phyloP scores from a whole-genome alignment of 2,888 invertebrate species.

The Callimorpha dominula region DNA sequence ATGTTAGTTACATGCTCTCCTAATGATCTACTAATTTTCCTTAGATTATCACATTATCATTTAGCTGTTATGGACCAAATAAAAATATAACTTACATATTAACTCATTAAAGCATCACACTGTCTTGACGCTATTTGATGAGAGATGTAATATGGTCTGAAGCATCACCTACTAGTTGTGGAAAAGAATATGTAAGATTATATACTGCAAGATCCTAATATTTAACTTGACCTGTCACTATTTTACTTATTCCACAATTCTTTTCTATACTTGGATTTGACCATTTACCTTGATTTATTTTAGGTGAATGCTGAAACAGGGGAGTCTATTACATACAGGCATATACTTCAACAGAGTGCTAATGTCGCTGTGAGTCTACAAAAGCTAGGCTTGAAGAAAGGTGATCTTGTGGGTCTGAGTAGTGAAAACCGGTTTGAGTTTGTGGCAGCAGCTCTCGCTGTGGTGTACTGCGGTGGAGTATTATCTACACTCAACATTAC shows the following conservation, averaged over 20 bases:
- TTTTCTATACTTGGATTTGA: not conserved
- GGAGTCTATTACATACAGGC: slow-evolving; percentile 82
- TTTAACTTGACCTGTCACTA: not conserved
- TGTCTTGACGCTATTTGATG: not conserved
- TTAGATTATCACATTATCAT: no score
- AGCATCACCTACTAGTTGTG: no score
- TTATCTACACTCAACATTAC: slow-evolving; percentile 88
- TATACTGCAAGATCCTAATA: not conserved
- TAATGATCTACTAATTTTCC: not conserved
- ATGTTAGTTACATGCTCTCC: not conserved
- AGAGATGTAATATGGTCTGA: no score
- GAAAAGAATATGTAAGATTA: not conserved
- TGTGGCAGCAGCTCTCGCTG: slow-evolving; percentile 83
- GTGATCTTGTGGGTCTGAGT: slow-evolving; percentile 87
- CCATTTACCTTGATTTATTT: slow-evolving; percentile 26
- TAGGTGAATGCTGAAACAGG: slow-evolving; percentile 88
- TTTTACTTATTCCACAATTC: not conserved
- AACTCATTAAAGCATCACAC: not conserved
- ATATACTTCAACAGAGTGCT: slow-evolving; percentile 86
- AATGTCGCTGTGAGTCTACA: slow-evolving; percentile 85
- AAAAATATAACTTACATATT: not conserved
- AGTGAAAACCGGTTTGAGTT: slow-evolving; percentile 89
- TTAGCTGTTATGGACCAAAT: no score
- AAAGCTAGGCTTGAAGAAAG: slow-evolving; percentile 81
- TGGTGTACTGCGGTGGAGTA: slow-evolving; percentile 86